phyloP scores from a whole-genome alignment of 2,797 vertebrate genomes.

The Diplodus puntazzo region DNA sequence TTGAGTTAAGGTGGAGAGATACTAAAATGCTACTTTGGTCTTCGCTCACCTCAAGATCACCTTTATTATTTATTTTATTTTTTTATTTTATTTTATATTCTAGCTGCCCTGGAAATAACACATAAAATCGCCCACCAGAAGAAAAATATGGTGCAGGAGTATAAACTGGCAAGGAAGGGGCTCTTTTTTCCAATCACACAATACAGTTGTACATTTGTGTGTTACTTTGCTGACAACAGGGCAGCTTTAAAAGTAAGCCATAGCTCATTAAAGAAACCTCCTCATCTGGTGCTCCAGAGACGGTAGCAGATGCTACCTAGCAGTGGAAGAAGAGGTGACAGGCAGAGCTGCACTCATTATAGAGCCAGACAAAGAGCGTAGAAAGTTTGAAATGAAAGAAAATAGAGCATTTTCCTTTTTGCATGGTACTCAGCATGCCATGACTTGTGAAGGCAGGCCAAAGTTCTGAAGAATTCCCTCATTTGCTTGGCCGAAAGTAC shows the following conservation, averaged over 20 bases:
- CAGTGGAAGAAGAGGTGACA: slow-evolving; percentile 32
- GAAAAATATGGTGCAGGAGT: neutral
- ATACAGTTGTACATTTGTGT: neutral
- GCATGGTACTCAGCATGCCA: slow-evolving; percentile 52
- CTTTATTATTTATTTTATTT: no score
- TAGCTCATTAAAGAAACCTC: slow-evolving; percentile 5
- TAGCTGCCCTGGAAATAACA: neutral
- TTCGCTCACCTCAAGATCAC: neutral
- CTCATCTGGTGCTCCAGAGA: neutral
- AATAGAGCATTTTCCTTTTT: slow-evolving; percentile 46
- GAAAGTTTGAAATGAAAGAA: slow-evolving; percentile 45
- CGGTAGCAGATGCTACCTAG: neutral
- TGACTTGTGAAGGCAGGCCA: slow-evolving; percentile 67
- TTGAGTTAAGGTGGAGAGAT: neutral
- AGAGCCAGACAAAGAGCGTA: slow-evolving; percentile 10
- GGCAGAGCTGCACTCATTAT: slow-evolving; percentile 21
- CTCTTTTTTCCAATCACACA: neutral
- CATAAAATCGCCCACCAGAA: neutral
- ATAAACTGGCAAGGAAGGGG: neutral
- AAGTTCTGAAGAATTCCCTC: slow-evolving; percentile 69
- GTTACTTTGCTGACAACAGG: neutral
- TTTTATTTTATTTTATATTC: no score
- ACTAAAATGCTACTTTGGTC: slow-evolving; percentile 17
- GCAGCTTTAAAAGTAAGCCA: slow-evolving; percentile 5
- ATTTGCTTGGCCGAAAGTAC: slow-evolving; percentile 60